Evolutionary conservation across 2,113 vertebrate species (phyloP).

Genomic region (Xyrauchen texanus): DNA sequence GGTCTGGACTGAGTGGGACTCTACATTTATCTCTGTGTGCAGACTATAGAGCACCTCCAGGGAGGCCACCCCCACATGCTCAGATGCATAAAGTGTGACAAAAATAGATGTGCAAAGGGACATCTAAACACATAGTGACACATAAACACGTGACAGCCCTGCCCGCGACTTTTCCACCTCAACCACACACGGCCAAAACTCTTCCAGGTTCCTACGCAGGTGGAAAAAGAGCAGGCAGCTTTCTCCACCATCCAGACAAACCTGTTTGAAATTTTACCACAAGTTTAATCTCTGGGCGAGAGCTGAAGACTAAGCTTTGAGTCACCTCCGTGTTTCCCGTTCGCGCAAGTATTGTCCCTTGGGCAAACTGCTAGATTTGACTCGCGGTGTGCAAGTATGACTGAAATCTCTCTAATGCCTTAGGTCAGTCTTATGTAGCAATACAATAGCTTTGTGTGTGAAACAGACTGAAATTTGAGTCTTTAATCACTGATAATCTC

Average conservation of each 20-base stretch:
- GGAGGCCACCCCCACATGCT: constrained; percentile 33
- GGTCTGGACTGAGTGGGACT: constrained; percentile 53
- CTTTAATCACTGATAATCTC: too few species aligned
- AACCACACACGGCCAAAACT: constrained; percentile 38
- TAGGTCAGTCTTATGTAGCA: background rate
- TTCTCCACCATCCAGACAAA: constrained; percentile 36
- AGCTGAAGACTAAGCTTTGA: constrained; percentile 43
- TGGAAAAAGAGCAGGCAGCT: constrained; percentile 45
- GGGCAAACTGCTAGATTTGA: constrained; percentile 11
- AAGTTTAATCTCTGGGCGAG: constrained; percentile 46
- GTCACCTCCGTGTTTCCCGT: constrained; percentile 25
- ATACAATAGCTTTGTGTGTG: too few species aligned
- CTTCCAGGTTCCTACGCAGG: constrained; percentile 44
- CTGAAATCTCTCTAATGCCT: background rate
- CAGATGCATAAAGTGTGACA: constrained; percentile 34
- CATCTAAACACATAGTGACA: constrained; percentile 28
- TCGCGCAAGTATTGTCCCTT: constrained; percentile 17
- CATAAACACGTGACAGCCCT: constrained; percentile 35
- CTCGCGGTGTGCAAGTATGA: background rate
- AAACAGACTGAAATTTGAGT: too few species aligned
- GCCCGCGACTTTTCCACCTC: constrained; percentile 48
- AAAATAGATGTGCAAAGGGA: constrained; percentile 43
- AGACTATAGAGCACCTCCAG: constrained; percentile 16
- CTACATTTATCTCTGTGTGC: constrained; percentile 18
- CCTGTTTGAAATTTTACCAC: constrained; percentile 48